phyloP scores from a whole-genome alignment of 2,888 invertebrate species.

The Mimas tiliae region DNA sequence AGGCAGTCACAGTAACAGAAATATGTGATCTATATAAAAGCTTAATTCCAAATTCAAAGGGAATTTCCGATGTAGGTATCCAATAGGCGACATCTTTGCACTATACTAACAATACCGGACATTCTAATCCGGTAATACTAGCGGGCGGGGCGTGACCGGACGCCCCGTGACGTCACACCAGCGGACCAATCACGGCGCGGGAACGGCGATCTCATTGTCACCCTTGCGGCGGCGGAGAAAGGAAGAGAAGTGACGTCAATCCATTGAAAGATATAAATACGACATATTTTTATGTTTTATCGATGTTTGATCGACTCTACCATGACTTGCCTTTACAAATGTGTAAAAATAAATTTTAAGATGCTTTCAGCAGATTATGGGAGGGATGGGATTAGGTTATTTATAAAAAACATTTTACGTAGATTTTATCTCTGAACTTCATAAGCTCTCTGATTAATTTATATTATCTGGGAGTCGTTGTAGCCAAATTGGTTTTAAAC shows the following conservation, averaged over 20 bases:
- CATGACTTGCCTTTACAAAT: neutral
- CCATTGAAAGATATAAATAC: neutral
- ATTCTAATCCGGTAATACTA: slow-evolving; percentile 64
- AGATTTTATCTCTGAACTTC: too few relatives aligned
- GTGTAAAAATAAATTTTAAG: too few relatives aligned
- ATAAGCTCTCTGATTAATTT: too few relatives aligned
- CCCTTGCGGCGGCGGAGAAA: slow-evolving; percentile 46
- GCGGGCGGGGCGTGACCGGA: slow-evolving; percentile 64
- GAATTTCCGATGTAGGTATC: slow-evolving; percentile 25
- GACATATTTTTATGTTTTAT: neutral
- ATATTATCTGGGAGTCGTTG: too few relatives aligned
- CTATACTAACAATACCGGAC: slow-evolving; percentile 48
- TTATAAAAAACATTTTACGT: too few relatives aligned
- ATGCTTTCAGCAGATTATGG: too few relatives aligned
- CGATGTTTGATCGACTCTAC: neutral
- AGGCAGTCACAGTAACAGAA: too few relatives aligned
- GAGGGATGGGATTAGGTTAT: too few relatives aligned
- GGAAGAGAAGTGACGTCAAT: slow-evolving; percentile 17
- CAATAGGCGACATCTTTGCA: slow-evolving; percentile 37
- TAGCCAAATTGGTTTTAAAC: too few relatives aligned
- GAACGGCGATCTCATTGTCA: slow-evolving; percentile 63
- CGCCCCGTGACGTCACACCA: slow-evolving; percentile 68
- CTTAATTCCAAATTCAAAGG: neutral
- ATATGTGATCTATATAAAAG: neutral
- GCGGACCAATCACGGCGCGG: slow-evolving; percentile 63